Evolutionary conservation across 2,113 vertebrate genomes (phyloP).

Genomic region (Balaenoptera acutorostrata): DNA sequence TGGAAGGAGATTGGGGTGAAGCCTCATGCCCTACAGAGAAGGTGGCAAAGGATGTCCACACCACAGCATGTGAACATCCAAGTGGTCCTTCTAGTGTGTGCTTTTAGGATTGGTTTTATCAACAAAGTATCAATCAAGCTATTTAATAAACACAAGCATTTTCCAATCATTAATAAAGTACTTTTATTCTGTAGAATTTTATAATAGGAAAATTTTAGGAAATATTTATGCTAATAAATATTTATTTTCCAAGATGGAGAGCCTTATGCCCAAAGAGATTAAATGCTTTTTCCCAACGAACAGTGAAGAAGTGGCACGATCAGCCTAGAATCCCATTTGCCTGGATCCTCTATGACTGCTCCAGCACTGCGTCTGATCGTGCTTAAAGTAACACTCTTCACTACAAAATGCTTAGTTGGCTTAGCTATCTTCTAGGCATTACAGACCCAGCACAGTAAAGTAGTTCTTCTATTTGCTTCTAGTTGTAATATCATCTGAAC

Average conservation of each 20-base stretch:
- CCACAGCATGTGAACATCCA: neutral
- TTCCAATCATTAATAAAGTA: neutral
- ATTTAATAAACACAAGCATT: neutral
- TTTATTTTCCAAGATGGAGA: conserved; percentile 1
- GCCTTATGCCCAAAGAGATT: neutral
- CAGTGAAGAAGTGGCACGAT: neutral
- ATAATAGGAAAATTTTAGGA: neutral
- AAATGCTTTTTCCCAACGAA: neutral
- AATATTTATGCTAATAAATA: conserved; percentile 6
- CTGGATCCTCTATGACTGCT: neutral
- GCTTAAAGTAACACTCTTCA: neutral
- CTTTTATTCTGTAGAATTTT: neutral
- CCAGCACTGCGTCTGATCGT: neutral
- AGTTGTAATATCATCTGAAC: neutral
- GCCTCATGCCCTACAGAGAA: neutral
- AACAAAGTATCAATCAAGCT: neutral
- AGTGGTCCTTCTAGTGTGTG: neutral
- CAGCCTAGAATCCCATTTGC: neutral
- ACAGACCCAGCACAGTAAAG: neutral
- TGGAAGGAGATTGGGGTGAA: neutral
- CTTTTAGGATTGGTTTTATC: neutral
- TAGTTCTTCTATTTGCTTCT: neutral
- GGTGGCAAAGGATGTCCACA: neutral
- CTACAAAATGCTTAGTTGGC: neutral
- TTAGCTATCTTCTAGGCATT: neutral